Conservation (phyloP, 2,113 vertebrate genomes). For the Phodopus roborovskii region DNA sequence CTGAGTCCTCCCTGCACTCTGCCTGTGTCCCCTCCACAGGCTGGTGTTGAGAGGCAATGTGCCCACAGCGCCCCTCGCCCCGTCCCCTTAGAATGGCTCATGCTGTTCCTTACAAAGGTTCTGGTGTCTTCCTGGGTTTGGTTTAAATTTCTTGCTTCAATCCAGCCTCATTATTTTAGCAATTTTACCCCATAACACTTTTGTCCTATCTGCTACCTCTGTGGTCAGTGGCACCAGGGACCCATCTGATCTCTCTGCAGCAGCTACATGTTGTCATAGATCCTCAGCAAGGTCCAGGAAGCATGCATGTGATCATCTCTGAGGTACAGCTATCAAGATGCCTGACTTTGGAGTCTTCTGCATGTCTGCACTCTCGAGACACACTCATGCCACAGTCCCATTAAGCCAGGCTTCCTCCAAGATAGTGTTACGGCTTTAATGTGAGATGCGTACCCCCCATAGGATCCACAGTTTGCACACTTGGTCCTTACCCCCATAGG, state of each 20-base stretch:
- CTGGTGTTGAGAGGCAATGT: too few species aligned
- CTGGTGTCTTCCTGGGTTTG: neutral
- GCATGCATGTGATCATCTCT: accelerated
- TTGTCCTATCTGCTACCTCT: accelerated
- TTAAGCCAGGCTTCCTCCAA: accelerated
- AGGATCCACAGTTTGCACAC: too few species aligned
- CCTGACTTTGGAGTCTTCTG: neutral
- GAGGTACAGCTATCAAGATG: too few species aligned
- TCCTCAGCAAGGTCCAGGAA: neutral
- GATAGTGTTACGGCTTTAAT: neutral
- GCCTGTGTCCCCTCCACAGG: neutral
- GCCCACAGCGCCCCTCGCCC: accelerated
- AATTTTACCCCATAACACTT: accelerated
- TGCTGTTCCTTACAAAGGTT: accelerated
- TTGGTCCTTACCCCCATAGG: too few species aligned
- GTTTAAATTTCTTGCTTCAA: too few species aligned
- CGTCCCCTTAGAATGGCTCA: accelerated
- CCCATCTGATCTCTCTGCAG: accelerated
- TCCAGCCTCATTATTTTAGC: accelerated
- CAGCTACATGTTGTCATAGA: neutral
- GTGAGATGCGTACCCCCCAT: neutral
- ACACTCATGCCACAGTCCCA: accelerated
- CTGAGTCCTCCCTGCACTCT: neutral
- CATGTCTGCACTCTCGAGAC: accelerated
- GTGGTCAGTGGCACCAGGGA: neutral